Conservation (phyloP, 2,113 vertebrate species). For the Leptobrachium leishanense region DNA sequence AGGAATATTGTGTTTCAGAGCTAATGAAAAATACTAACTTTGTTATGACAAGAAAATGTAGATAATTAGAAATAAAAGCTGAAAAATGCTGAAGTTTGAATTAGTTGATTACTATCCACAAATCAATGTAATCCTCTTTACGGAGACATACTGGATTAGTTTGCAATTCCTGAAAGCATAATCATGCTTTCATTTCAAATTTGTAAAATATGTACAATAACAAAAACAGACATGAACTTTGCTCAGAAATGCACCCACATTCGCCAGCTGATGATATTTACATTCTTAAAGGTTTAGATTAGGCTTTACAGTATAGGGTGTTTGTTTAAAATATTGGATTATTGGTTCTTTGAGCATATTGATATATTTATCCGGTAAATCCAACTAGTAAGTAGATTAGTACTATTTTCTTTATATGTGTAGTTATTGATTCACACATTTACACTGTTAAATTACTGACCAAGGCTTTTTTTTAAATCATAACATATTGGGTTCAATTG, state of each 20-base stretch:
- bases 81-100: slow-evolving; percentile 8
- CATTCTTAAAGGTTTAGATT: slow-evolving; percentile 6
- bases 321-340: too few species aligned
- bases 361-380: too few species aligned
- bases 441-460: too few species aligned
- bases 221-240: slow-evolving; percentile 25
- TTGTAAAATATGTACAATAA: slow-evolving; percentile 12
- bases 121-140: background rate
- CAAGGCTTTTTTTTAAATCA: too few species aligned
- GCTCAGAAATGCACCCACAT: background rate
- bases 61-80: slow-evolving; percentile 4
- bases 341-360: too few species aligned
- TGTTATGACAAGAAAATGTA: background rate
- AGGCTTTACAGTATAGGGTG: slow-evolving; percentile 7
- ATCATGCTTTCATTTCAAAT: background rate
- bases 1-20: slow-evolving; percentile 5
- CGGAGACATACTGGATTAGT: slow-evolving; percentile 16
- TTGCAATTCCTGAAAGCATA: slow-evolving; percentile 2
- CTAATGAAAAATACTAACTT: background rate
- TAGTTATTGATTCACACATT: too few species aligned
- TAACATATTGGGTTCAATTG: too few species aligned
- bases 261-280: background rate
- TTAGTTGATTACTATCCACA: slow-evolving; percentile 17
- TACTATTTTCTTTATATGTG: too few species aligned
- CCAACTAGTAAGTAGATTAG: too few species aligned